These are phyloP conservation scores for Formica selysi DNA, from an alignment of 1,140 invertebrate genomes.

Conservation along the genomic window DNA sequence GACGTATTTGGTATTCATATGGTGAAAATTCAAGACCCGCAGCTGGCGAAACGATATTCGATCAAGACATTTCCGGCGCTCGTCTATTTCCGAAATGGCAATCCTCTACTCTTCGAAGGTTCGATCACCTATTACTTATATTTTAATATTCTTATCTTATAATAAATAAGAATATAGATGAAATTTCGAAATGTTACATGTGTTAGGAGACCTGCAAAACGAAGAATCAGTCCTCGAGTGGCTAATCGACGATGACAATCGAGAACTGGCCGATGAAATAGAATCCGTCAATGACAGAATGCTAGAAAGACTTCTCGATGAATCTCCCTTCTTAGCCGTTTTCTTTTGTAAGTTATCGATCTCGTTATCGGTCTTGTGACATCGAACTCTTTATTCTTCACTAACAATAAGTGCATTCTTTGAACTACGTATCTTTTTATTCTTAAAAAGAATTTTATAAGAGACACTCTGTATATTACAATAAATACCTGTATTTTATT, in stretches of 20 bases:
- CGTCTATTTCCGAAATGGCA: conserved; percentile 97
- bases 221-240: conserved; percentile 96
- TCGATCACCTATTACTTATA: conserved; percentile 38
- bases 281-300: conserved; percentile 96
- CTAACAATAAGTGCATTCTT: not conserved
- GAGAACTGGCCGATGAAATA: conserved; percentile 97
- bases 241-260: conserved; percentile 97
- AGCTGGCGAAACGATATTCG: conserved; percentile 96
- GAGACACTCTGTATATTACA: not conserved
- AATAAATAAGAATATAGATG: not conserved
- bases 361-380: conserved; percentile 6
- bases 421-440: not conserved
- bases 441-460: not conserved
- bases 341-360: conserved; percentile 94
- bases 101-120: conserved; percentile 96
- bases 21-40: conserved; percentile 97
- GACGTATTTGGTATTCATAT: conserved; percentile 97
- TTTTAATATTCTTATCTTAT: not conserved
- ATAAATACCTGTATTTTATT: not conserved
- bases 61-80: conserved; percentile 98
- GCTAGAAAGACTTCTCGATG: conserved; percentile 94
- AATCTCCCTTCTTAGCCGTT: conserved; percentile 95
- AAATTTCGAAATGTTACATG: not conserved
- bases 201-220: conserved; percentile 94
- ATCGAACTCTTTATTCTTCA: not conserved